Base-by-base conservation (phyloP, 2,888 invertebrate species). In the Pollenia labialis region DNA sequence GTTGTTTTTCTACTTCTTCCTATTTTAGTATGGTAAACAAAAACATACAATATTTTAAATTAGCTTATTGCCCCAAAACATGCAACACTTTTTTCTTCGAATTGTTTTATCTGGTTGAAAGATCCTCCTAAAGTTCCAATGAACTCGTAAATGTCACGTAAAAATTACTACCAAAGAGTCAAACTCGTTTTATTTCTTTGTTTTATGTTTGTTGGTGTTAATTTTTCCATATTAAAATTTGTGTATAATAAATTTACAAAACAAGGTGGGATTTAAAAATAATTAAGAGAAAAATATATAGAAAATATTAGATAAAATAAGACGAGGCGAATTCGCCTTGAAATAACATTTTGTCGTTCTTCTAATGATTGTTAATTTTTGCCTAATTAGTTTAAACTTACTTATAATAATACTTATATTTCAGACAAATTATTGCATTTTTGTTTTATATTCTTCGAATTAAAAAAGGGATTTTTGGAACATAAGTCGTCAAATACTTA, bases 131-230 rank as follows among this genome's bases (percentile, higher is more conserved):
- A 69, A 82, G 46, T 82, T 76, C 62, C 52, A 32, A 60, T 12
- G 62, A 76, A 76, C 68, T 69, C 75, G 82, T 82, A 69, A 81
- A 72, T 72, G 81, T 81, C 81, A 81, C 72, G 72, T 74, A 66
- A 58, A 76, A 82, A 81, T 66, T 14, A 60, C 50, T 81, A 50
- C 50, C 18, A 75, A 58, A 46, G 54, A 56, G 52, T 14, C 54
- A 44, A 44, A 64, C 32, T n/a, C 56, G 64, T 56, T 62, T 32
- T 32, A 6, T 32, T 32, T 32, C 6, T 32, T 32, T 66, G 16
- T 72, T 62, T 75, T 11, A 2, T 56, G 16, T 64, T 75, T 12
- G 32, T 40, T 46, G 8, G 40, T 68, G 32, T 72, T 72, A 58
- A 14, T 12, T 68, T 50, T 40, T 16, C 32, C 14, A 48, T 48